Evolutionary conservation across 2,797 vertebrate species (phyloP).

Genomic region (Heteromormyrus szaboi): DNA sequence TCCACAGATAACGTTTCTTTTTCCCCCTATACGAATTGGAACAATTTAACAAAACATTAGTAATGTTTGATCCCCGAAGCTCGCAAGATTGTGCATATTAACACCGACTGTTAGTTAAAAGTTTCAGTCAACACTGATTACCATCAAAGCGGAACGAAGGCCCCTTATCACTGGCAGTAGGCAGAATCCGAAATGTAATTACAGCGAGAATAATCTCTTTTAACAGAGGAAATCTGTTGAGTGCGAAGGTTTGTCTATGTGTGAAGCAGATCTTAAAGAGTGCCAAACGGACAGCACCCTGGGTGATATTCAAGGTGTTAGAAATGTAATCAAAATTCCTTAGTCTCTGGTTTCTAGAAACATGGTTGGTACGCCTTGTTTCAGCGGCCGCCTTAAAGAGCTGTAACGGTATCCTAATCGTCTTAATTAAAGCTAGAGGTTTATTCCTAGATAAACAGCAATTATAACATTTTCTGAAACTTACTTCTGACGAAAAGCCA

Average conservation of each 20-base stretch:
- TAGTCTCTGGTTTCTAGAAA: not conserved
- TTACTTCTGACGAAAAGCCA: not conserved
- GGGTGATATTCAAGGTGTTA: constrained; percentile 29
- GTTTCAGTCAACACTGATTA: constrained; percentile 33
- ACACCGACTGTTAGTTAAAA: constrained; percentile 35
- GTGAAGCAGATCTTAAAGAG: constrained; percentile 32
- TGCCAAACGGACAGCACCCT: constrained; percentile 52
- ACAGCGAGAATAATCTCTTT: constrained; percentile 43
- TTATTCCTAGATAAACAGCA: not conserved
- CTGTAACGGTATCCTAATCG: not conserved
- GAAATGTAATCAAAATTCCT: constrained; percentile 20
- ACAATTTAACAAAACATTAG: not conserved
- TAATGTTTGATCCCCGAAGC: constrained; percentile 34
- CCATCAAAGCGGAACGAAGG: constrained; percentile 53
- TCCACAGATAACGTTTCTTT: not conserved
- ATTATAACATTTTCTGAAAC: not conserved
- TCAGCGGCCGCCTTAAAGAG: not conserved
- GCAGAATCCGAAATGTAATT: constrained; percentile 47
- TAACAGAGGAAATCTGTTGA: constrained; percentile 30
- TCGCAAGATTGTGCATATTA: constrained; percentile 37
- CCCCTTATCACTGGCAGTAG: constrained; percentile 29
- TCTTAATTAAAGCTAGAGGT: not conserved
- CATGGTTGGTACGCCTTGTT: not conserved
- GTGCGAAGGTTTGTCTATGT: constrained; percentile 47
- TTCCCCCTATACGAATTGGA: not conserved